Evolutionary conservation across 2,113 vertebrate species (phyloP).

Genomic region (Gymnobelideus leadbeateri): DNA sequence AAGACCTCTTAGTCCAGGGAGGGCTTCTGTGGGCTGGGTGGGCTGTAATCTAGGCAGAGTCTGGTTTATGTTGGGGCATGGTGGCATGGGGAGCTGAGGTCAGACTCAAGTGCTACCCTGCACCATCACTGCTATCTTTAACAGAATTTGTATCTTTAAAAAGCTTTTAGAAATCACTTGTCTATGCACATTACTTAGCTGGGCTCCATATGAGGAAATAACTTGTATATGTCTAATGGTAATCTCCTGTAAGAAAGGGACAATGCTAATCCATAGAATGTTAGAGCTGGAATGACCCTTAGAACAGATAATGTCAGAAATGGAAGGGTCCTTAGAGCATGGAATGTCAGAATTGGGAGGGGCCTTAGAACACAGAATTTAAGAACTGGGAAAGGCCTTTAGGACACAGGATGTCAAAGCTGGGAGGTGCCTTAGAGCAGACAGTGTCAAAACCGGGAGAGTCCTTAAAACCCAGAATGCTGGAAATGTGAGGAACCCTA

Average conservation of each 20-base stretch:
- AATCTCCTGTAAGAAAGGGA: neutral
- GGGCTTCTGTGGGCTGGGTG: neutral
- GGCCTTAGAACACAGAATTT: neutral
- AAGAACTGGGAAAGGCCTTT: neutral
- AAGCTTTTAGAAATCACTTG: neutral
- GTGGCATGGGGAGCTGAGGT: neutral
- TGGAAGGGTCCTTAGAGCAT: neutral
- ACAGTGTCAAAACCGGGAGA: neutral
- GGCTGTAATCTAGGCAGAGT: neutral
- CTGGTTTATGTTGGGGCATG: neutral
- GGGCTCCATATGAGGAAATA: neutral
- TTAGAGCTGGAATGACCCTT: neutral
- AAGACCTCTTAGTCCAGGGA: neutral
- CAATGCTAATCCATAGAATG: neutral
- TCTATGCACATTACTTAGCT: neutral
- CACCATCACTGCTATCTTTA: neutral
- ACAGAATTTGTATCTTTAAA: neutral
- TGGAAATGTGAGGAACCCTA: rapidly evolving
- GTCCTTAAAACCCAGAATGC: neutral
- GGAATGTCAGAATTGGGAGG: neutral
- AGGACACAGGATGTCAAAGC: neutral
- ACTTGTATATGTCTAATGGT: neutral
- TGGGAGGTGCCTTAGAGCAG: neutral
- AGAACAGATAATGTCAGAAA: neutral
- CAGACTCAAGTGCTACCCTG: neutral